Conservation (phyloP, 2,797 vertebrate species). For the Spinus pinus region DNA sequence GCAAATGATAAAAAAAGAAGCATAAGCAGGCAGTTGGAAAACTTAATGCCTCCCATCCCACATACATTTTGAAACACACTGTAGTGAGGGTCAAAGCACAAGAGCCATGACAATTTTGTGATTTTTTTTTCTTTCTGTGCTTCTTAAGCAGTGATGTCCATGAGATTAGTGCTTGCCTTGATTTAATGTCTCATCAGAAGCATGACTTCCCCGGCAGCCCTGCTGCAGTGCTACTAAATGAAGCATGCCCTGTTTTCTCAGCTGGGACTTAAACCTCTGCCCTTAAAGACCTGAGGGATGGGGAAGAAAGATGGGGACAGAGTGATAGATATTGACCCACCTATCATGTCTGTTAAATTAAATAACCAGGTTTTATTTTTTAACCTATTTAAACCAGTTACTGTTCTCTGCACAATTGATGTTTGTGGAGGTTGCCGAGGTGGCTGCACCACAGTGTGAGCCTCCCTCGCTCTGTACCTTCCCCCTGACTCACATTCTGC, state of each 20-base stretch:
- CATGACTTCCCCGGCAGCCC: slow-evolving; percentile 47
- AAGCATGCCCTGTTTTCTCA: slow-evolving; percentile 69
- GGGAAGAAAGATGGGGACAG: slow-evolving; percentile 24
- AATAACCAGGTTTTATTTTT: slow-evolving; percentile 58
- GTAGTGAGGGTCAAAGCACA: neutral
- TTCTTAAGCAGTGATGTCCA: slow-evolving; percentile 30
- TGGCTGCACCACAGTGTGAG: neutral
- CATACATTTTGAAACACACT: neutral
- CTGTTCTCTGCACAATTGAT: slow-evolving; percentile 7
- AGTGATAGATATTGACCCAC: slow-evolving; percentile 64
- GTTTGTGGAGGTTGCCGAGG: neutral
- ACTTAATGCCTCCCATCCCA: neutral
- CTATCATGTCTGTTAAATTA: slow-evolving; percentile 20
- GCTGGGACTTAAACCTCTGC: slow-evolving; percentile 69
- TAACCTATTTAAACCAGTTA: slow-evolving; percentile 31
- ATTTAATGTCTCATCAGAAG: slow-evolving; percentile 77
- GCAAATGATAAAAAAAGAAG: neutral
- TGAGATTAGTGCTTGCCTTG: slow-evolving; percentile 72
- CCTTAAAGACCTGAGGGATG: slow-evolving; percentile 50
- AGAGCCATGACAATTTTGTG: neutral
- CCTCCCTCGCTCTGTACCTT: neutral
- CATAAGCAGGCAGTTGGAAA: neutral
- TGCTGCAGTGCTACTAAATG: slow-evolving; percentile 65
- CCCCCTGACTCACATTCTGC: neutral
- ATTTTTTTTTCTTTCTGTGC: slow-evolving; percentile 14